A percentile compares a stretch with the other conserved stretches of the same genome.
These are phyloP conservation scores for Suncus etruscus DNA, from an alignment of 2,113 vertebrate genomes.

Conservation along the genomic window DNA sequence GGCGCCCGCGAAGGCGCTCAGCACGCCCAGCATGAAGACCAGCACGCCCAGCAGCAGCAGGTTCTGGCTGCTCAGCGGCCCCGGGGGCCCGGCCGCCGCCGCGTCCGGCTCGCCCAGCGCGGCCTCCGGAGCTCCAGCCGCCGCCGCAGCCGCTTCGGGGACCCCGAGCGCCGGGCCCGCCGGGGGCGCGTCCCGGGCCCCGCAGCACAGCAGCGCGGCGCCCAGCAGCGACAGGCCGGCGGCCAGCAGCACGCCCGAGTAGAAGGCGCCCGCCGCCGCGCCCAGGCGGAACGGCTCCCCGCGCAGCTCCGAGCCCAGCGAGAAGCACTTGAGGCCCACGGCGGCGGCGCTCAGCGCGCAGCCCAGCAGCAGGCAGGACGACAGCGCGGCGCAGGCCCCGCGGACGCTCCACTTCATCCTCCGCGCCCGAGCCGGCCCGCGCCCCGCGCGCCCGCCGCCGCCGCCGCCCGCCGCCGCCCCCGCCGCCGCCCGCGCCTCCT, in stretches of 20 bases:
- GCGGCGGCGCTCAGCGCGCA: conserved; percentile 96
- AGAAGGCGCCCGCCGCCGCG: conserved; percentile 94
- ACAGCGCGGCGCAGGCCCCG: conserved; percentile 95
- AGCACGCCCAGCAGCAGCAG: conserved; percentile 94
- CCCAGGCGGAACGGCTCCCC: conserved; percentile 94
- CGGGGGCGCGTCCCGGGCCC: conserved; percentile 79
- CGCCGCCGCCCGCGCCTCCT: conserved; percentile 92
- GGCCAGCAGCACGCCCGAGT: conserved; percentile 94
- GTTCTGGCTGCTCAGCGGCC: conserved; percentile 91
- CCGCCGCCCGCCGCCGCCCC: conserved; percentile 86
- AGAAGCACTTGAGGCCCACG: conserved; percentile 95
- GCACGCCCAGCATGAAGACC: conserved; percentile 94
- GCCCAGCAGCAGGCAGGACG: conserved; percentile 95
- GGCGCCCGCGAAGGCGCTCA: conserved; percentile 96
- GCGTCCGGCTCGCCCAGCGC: conserved; percentile 61
- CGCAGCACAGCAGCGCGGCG: conserved; percentile 92
- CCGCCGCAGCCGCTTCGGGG: conserved; percentile 74
- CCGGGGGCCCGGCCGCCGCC: conserved; percentile 78
- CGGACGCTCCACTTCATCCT: conserved; percentile 98
- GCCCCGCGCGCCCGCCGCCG: conserved; percentile 92
- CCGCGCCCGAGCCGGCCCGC: conserved; percentile 93
- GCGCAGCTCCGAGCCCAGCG: conserved; percentile 93
- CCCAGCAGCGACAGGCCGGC: conserved; percentile 93
- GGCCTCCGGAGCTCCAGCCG: conserved; percentile 6
- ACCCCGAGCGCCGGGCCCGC: conserved; percentile 79